Evolutionary conservation across 2,888 invertebrate genomes (phyloP), one percentile per base, ranked within the genome.

Genomic region (Arge pagana): DNA sequence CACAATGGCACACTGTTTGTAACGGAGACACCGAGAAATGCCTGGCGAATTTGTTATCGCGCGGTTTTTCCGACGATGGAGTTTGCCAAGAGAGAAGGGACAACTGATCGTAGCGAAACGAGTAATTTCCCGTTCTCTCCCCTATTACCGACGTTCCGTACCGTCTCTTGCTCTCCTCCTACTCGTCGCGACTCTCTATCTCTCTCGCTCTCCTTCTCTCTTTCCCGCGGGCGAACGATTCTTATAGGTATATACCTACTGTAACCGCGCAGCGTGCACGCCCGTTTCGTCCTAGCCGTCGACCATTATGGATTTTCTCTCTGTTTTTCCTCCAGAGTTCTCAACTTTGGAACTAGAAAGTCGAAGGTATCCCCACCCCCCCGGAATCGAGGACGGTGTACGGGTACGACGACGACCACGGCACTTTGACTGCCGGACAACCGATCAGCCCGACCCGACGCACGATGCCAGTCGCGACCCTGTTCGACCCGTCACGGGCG

Each of bases 381-480:
- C n/a, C n/a, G 57, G 50, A 43, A 58, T 58, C 50, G 50, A 50
- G 45, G 58, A 57, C 60, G 58, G 52, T 50, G 56, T 60, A 57
- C 56, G 42, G 35, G 30, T 49, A 53, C 48, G 50, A 57, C 54
- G 53, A 48, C 56, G 52, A 56, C 54, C 53, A 54, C 50, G n/a
- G n/a, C n/a, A n/a, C 45, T 53, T 49, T 53, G 50, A 49, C 54
- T 28, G 7, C 28, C 10, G 28, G 28, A 7, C 28, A 10, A 8
- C 7, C 28, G 10, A 10, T 10, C 10, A 10, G 28, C 7, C 7
- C 28, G 28, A 28, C 28, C 10, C 28, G 28, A 7, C 10, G 28
- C 28, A 8, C 7, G 28, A 8, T 10, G 10, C 28, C 10, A 10
- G 28, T 10, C 10, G 7, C 7, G 28, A 7, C 7, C 7, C 28